Evolutionary conservation across 2,113 vertebrate species (phyloP), one percentile per base, ranked within the genome.

Genomic region (Periophthalmodon schlosseri): DNA sequence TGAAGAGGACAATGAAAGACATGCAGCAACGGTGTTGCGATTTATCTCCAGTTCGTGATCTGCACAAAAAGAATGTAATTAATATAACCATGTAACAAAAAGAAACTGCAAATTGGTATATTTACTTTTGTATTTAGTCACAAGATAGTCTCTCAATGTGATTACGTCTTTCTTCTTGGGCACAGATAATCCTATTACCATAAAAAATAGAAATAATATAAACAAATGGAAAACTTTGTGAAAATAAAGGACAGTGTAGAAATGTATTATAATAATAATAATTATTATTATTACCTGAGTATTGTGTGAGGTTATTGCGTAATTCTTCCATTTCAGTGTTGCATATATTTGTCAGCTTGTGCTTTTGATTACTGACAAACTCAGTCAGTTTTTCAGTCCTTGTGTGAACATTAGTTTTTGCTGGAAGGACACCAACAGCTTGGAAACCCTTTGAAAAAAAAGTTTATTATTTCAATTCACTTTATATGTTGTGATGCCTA

Each of bases 1-100:
- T 68, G 69, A 57, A 8, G 86, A 63, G 0, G 87, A 88, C 65
- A 90, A 66, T 20, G 54, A 75, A 13, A 90, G 87, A 58, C 68
- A 73, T 34, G 72, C 65, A 34, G 83, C 74, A 2, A 85, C 76
- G 4, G 90, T 91, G 79, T 85, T 63, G n/a, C 84, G 78, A 77
- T 91, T 84, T 68, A 92, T 58, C 67, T 87, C 46, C 46, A 87
- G 0, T 0, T 18, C 24, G 8, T 9, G 2, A 34, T 57, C 85
- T 89, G 69, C 47, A 44, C 49, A 34, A 12, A 24, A 23, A 75
- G 20, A 79, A 34, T n/a, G 61, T 1, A 18, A 69, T 72, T 24
- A 24, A 34, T 9, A 1, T 69, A 20, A 70, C 11, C 2, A 2
- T 70, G 3, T 23, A 44, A 68, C 21, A 49, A 24, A 23, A 15